A percentile compares a stretch with the other conserved stretches of the same genome.
These are phyloP conservation scores for Eospalax fontanierii DNA, from an alignment of 2,797 vertebrate species.

Conservation along the genomic window DNA sequence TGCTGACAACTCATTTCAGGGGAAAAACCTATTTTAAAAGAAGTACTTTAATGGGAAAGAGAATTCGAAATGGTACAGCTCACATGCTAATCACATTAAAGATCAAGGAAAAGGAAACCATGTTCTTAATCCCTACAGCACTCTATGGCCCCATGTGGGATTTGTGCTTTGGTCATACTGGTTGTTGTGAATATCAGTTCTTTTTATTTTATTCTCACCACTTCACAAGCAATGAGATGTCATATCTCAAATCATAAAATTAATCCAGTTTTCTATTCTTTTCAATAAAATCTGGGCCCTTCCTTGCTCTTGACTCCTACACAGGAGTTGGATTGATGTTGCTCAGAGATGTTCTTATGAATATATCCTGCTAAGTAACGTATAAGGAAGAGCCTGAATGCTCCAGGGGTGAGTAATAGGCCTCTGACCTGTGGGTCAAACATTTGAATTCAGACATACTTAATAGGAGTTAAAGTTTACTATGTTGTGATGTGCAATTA, in stretches of 20 bases:
- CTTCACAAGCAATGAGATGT: slow-evolving; percentile 19
- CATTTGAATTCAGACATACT: slow-evolving; percentile 63
- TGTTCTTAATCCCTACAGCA: neutral
- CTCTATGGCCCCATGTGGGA: neutral
- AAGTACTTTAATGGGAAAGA: slow-evolving; percentile 31
- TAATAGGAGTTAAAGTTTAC: slow-evolving; percentile 72
- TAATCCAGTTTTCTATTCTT: neutral
- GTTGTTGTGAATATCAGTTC: neutral
- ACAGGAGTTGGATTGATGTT: slow-evolving; percentile 59
- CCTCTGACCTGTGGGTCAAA: slow-evolving; percentile 70
- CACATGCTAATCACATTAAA: neutral
- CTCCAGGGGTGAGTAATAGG: slow-evolving; percentile 62
- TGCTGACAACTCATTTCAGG: slow-evolving; percentile 8
- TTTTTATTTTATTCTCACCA: no score
- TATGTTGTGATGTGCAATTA: slow-evolving; percentile 49
- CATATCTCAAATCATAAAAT: slow-evolving; percentile 1
- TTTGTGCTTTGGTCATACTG: neutral
- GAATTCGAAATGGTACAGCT: neutral
- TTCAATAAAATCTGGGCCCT: slow-evolving; percentile 57
- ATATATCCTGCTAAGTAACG: slow-evolving; percentile 68
- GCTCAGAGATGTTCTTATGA: slow-evolving; percentile 51
- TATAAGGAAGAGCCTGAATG: slow-evolving; percentile 40
- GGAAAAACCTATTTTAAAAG: neutral
- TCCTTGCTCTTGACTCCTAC: slow-evolving; percentile 11
- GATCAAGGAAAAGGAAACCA: neutral